Evolutionary conservation across 2,888 invertebrate species (phyloP), one percentile per base, ranked within the genome.

Genomic region (Drosophila fungiperda): DNA sequence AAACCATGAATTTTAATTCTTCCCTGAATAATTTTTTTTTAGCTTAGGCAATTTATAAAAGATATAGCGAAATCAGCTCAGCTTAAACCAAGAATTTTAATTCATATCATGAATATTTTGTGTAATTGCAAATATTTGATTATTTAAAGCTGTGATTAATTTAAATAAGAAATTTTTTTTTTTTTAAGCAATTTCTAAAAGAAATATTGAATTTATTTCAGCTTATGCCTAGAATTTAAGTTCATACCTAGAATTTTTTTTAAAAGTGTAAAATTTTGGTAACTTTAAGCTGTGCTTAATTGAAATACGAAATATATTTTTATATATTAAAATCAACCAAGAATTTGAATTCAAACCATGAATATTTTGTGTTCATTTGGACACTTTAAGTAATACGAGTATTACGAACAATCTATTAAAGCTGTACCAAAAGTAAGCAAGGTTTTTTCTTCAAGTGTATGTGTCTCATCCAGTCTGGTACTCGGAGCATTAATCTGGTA

Each of bases 401-500:
- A n/a, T n/a, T n/a, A n/a, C n/a, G n/a, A 23, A 3, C 15, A 23
- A 45, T 23, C 8, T 4, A 45, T 23, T 15, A 15, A 45, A 45
- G 4, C 45, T 15, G 8, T 23, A 12, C 36, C 0, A 1, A 0
- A n/a, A n/a, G n/a, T n/a, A n/a, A n/a, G n/a, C n/a, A n/a, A n/a
- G n/a, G n/a, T n/a, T 9, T 29, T 38, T 55, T 38, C 38, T n/a
- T 12, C 8, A 2, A 38, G 55, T 55, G 55, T 15, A 55, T 4
- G 23, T 26, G 17, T 11, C 17, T 29, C 36, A 40, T 42, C 58
- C 12, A 45, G 52, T 62, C 61, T 60, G 59, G 23, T 9, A 29
- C 52, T 69, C 55, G 68, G 68, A 58, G 72, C 76, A 90, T 83
- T 86, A 88, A 90, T 85, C 88, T 86, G 76, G 86, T 78, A 85